Conservation (phyloP, 2,888 invertebrate genomes). For the Agrenia bidenticulata region DNA sequence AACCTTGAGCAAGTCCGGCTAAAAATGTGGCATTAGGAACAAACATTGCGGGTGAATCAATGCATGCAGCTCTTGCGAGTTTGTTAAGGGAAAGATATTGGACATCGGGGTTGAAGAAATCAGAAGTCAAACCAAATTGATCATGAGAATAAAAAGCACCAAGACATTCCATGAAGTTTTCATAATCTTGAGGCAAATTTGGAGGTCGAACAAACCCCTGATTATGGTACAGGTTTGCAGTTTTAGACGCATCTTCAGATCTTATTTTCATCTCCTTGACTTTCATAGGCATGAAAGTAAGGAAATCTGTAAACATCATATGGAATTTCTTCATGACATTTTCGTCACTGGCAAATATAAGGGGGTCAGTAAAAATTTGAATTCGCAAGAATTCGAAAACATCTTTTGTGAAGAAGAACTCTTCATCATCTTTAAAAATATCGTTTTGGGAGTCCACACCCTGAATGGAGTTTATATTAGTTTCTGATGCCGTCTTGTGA, state of each 20-base stretch:
- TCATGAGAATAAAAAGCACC: conserved; percentile 76
- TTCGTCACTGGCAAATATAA: conserved; percentile 53
- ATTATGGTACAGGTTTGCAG: conserved; percentile 67
- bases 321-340: conserved; percentile 83
- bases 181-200: conserved; percentile 75
- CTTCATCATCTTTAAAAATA: conserved; percentile 27
- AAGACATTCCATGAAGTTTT: conserved; percentile 76
- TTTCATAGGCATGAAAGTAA: conserved; percentile 88
- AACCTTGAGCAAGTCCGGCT: conserved; percentile 74
- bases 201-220: conserved; percentile 57
- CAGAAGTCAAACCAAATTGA: conserved; percentile 66
- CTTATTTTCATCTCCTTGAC: conserved; percentile 76
- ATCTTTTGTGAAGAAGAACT: conserved; percentile 47
- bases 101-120: conserved; percentile 57
- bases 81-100: conserved; percentile 69
- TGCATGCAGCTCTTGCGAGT: conserved; percentile 83
- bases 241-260: conserved; percentile 85
- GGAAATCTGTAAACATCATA: conserved; percentile 83
- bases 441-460: neutral
- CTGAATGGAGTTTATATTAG: conserved; percentile 18
- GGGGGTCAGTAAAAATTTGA: conserved; percentile 36
- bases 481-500: conserved; percentile 37
- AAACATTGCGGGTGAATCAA: conserved; percentile 78
- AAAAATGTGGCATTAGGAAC: conserved; percentile 85
- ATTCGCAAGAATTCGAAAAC: conserved; percentile 45